Evolutionary conservation across 1,140 invertebrate species (phyloP).

Genomic region (Lordiphosa mommai): DNA sequence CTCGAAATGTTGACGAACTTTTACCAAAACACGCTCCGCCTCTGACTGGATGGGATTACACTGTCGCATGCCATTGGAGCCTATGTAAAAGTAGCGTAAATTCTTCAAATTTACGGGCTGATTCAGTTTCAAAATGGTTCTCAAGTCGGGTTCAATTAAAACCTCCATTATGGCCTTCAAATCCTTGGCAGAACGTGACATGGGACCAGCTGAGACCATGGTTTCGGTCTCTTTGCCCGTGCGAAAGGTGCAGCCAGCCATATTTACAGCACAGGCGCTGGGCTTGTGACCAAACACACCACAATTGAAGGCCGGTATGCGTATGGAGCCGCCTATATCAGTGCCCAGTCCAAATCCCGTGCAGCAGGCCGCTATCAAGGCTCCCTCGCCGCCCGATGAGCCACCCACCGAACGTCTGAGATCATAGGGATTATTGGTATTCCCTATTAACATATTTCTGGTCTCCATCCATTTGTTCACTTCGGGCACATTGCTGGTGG

Average conservation of each 20-base stretch:
- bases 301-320: constrained; percentile 97
- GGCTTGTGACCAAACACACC: constrained; percentile 96
- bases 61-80: constrained; percentile 84
- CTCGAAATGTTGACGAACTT: constrained; percentile 73
- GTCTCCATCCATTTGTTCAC: constrained; percentile 88
- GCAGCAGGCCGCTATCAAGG: constrained; percentile 87
- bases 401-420: constrained; percentile 90
- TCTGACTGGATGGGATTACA: constrained; percentile 86
- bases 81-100: constrained; percentile 89
- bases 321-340: constrained; percentile 96
- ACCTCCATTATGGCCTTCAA: constrained; percentile 85
- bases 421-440: constrained; percentile 96
- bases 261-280: constrained; percentile 84
- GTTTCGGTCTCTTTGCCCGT: constrained; percentile 82
- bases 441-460: constrained; percentile 93
- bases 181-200: constrained; percentile 89
- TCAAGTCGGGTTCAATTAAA: constrained; percentile 52
- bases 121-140: constrained; percentile 75
- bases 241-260: constrained; percentile 83
- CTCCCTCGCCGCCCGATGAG: constrained; percentile 90
- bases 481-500: constrained; percentile 96
- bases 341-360: constrained; percentile 91
- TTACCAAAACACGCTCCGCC: constrained; percentile 84
- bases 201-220: constrained; percentile 88
- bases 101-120: constrained; percentile 84